Percentiles rank a stretch among this genome's conserved stretches.
Evolutionary conservation across 1,140 invertebrate genomes (phyloP).

Genomic region (Parapsyche elsis): DNA sequence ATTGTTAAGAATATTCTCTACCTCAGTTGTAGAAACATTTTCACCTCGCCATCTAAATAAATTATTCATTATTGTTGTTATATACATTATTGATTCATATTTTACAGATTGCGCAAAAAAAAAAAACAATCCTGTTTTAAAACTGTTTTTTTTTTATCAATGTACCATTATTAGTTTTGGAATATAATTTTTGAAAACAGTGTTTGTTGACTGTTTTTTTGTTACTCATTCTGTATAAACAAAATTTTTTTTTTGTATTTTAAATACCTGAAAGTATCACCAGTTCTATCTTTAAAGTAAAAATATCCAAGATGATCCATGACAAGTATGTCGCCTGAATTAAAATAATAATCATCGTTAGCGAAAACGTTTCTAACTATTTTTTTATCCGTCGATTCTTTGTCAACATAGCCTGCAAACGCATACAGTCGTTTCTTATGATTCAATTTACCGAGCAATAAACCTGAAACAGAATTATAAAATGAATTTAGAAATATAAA

Average conservation of each 20-base stretch:
- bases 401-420: slow-evolving; percentile 89
- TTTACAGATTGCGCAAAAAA: too few relatives aligned
- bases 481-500: not conserved
- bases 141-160: too few relatives aligned
- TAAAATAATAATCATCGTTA: slow-evolving; percentile 90
- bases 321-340: slow-evolving; percentile 92
- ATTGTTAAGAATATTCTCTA: slow-evolving; percentile 91
- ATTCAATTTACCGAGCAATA: slow-evolving; percentile 85
- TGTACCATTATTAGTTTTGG: not conserved
- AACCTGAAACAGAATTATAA: slow-evolving; percentile 56
- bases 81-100: too few relatives aligned
- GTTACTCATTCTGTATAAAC: too few relatives aligned
- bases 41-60: slow-evolving; percentile 91
- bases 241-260: too few relatives aligned
- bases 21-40: slow-evolving; percentile 97
- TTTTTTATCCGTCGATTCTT: slow-evolving; percentile 92
- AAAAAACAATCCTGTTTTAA: too few relatives aligned
- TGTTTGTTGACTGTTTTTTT: too few relatives aligned
- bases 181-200: too few relatives aligned
- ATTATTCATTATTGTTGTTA: too few relatives aligned
- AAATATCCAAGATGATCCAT: slow-evolving; percentile 93
- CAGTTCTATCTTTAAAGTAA: slow-evolving; percentile 95
- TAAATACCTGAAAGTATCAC: slow-evolving; percentile 88
- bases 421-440: slow-evolving; percentile 74
- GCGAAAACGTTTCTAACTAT: slow-evolving; percentile 86